Evolutionary conservation across 2,888 invertebrate genomes (phyloP), one percentile per base, ranked within the genome.

Genomic region (Acleris sparsana): DNA sequence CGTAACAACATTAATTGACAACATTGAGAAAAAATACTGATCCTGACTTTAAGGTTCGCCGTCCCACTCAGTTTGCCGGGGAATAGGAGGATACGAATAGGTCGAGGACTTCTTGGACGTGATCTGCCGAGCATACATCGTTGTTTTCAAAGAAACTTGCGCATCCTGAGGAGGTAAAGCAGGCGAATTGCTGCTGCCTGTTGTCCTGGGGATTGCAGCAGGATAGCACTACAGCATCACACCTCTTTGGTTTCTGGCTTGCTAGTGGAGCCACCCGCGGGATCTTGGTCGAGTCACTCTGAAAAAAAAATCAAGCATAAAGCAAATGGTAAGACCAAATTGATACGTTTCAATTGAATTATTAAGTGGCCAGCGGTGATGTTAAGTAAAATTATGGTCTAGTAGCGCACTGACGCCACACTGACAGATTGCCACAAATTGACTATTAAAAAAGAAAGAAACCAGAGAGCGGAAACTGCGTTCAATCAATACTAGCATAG

Each of bases 201-300:
- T 11, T 71, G 16, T 6, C 72, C 68, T 11, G 20, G 7, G 57
- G 62, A 46, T 74, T 75, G 67, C 91, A 90, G 75, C 91, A 91
- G 2, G 82, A 76, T 0, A 91, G 72, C 49, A 87, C 78, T 1
- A 87, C 85, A 16, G 87, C 84, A 52, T 83, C 83, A 69, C 91
- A 91, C 65, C 73, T 72, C 3, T 72, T 74, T 0, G 82, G 81
- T 7, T 70, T 25, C 7, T 62, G 71, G 5, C 0, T 13, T 2
- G 62, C 51, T 1, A 39, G 22, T 16, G n/a, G 4, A 67, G n/a
- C 43, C 39, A 39, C 16, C 65, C 16, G 63, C 6, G 80, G 79
- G 13, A 76, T 73, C 55, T 63, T 51, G 29, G 79, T 73, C 57
- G 79, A 0, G n/a, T n/a, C n/a, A n/a, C 44, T 44, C 76, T 78